Conservation (phyloP, 2,797 vertebrate genomes). For the Otus scops region DNA sequence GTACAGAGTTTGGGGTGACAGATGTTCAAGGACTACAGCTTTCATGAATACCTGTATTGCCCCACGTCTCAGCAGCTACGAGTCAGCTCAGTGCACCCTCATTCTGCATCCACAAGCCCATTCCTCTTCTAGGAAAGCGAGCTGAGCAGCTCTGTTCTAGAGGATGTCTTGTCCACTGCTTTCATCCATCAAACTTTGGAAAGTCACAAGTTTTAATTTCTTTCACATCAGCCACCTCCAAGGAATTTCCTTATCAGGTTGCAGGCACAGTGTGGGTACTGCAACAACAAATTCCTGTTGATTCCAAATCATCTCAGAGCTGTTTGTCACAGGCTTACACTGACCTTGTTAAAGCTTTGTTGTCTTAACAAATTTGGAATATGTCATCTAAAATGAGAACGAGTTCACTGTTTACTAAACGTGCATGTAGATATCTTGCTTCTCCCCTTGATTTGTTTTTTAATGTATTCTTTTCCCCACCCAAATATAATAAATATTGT, state of each 20-base stretch:
- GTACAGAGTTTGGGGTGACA: fast-evolving
- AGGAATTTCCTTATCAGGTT: not conserved
- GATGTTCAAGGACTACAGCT: not conserved
- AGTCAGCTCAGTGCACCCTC: not conserved
- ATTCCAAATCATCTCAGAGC: not conserved
- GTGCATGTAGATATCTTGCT: not conserved
- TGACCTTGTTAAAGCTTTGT: conserved; percentile 28
- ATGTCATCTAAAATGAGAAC: conserved; percentile 6
- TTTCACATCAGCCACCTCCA: not conserved
- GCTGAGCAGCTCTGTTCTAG: not conserved
- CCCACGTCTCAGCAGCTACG: fast-evolving
- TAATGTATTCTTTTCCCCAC: not conserved
- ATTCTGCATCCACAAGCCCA: not conserved
- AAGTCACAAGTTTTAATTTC: not conserved
- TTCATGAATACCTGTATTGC: not conserved
- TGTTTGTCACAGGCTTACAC: not conserved
- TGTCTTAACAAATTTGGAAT: conserved; percentile 25
- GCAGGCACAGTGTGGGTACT: not conserved
- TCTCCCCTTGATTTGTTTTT: not conserved
- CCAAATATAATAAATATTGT: conserved; percentile 14
- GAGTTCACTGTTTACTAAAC: not conserved
- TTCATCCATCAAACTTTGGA: not conserved
- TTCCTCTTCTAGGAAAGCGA: fast-evolving
- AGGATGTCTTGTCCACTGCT: not conserved
- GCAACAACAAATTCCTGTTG: not conserved